Conservation (phyloP, 1,140 invertebrate species). For the Drosophila lini region DNA sequence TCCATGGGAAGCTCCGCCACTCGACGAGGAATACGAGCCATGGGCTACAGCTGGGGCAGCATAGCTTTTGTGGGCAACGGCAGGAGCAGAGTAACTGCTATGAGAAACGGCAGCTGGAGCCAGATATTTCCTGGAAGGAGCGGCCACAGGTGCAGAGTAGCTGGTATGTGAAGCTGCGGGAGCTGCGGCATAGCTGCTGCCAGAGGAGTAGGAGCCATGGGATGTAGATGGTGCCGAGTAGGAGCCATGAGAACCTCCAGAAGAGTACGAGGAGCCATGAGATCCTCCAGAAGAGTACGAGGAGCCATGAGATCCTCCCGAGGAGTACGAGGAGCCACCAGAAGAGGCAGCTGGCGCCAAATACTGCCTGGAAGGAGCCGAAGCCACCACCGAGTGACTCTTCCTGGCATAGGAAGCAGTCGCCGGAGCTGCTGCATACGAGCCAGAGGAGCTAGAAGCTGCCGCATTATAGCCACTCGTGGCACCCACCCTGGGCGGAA, state of each 20-base stretch:
- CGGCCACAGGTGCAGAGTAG: constrained; percentile 32
- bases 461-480: constrained; percentile 50
- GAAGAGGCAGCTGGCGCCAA: constrained; percentile 35
- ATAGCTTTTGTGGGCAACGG: constrained; percentile 17
- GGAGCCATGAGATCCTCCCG: constrained; percentile 5
- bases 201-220: constrained; percentile 7
- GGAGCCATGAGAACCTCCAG: constrained; percentile 18
- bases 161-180: constrained; percentile 26
- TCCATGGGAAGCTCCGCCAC: constrained; percentile 10
- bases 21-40: constrained; percentile 22
- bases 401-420: constrained; percentile 2
- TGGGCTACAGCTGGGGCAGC: constrained; percentile 30
- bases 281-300: constrained; percentile 14
- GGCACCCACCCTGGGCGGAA: constrained; percentile 58
- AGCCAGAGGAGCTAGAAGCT: constrained; percentile 28
- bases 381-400: constrained; percentile 13
- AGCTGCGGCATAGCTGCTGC: constrained; percentile 1
- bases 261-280: background rate
- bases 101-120: constrained; percentile 32
- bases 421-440: constrained; percentile 31
- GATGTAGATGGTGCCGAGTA: constrained; percentile 19
- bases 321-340: constrained; percentile 29
- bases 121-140: constrained; percentile 51
- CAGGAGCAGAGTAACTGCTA: constrained; percentile 35
- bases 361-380: constrained; percentile 55